Evolutionary conservation across 2,888 invertebrate species (phyloP), one percentile per base, ranked within the genome.

Genomic region (Adelphocoris suturalis): DNA sequence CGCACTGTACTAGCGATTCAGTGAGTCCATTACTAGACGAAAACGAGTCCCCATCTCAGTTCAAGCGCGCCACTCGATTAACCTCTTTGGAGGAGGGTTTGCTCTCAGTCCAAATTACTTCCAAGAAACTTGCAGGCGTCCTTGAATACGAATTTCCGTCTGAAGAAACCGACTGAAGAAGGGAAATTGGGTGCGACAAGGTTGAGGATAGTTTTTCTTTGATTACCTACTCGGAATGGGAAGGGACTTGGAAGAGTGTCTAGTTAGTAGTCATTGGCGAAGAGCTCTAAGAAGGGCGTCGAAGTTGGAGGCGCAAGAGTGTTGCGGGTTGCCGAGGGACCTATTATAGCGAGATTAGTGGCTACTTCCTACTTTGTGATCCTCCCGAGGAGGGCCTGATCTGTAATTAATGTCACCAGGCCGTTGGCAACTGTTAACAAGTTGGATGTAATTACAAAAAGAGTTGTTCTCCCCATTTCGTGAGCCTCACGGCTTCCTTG

Each of bases 361-460:
- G 86, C 61, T 86, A 82, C 82, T 82, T 52, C 82, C 52, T 52
- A 52, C 82, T 82, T 82, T 82, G 82, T 47, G 82, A 82, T 82
- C 82, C 82, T 82, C 23, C 13, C 37, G 61, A 47, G 28, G 85
- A 85, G 37, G 85, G 13, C 82, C 75, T 86, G 86, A 86, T 86
- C 86, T 86, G 86, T 86, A 86, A 86, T 86, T 86, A 86, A 86
- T 86, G 86, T 86, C 86, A 86, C 86, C 86, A 86, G 61, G 14
- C 85, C 48, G 86, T 86, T 86, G 75, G 86, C 86, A 86, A 86
- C 86, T 86, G 86, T 86, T 86, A 86, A 86, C 86, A 86, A 86
- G 86, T 86, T 86, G 86, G 86, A 86, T 86, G 86, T 86, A 86
- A 86, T 86, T 86, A 86, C 86, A 86, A 86, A 86, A 86, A 86